Conservation (phyloP, 2,888 invertebrate species). For the Drosophila recens region DNA sequence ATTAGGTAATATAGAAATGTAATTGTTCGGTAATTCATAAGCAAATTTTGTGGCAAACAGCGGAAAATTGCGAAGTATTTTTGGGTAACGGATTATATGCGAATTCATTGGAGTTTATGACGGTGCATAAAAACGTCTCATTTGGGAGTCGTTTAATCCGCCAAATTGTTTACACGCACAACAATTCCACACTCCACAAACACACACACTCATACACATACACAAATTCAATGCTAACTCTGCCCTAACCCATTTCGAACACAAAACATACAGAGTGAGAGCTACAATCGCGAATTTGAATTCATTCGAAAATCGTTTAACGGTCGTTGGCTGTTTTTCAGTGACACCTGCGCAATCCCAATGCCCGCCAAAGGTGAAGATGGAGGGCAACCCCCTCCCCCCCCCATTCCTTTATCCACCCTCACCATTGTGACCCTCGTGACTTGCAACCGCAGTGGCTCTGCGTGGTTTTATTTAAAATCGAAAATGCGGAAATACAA, state of each 20-base stretch:
- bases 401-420: slow-evolving; percentile 6
- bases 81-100: slow-evolving; percentile 48
- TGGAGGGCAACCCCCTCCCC: background rate
- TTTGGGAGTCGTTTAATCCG: slow-evolving; percentile 81
- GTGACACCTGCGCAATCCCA: slow-evolving; percentile 78
- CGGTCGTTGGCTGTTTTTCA: slow-evolving; percentile 66
- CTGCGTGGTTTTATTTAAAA: slow-evolving; percentile 78
- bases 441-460: slow-evolving; percentile 62
- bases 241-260: slow-evolving; percentile 2
- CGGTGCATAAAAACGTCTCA: slow-evolving; percentile 74
- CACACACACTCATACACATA: background rate
- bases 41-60: slow-evolving; percentile 4
- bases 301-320: slow-evolving; percentile 81
- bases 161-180: slow-evolving; percentile 74
- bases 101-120: slow-evolving; percentile 62
- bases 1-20: background rate
- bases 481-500: slow-evolving; percentile 76
- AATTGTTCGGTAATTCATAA: slow-evolving; percentile 7
- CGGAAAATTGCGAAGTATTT: slow-evolving; percentile 15
- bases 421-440: slow-evolving; percentile 17
- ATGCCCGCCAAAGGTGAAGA: slow-evolving; percentile 29
- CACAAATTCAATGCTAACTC: slow-evolving; percentile 15
- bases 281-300: slow-evolving; percentile 79
- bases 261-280: slow-evolving; percentile 24
- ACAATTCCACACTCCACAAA: slow-evolving; percentile 8